Conservation (phyloP, 2,797 vertebrate species). For the Tamandua tetradactyla region DNA sequence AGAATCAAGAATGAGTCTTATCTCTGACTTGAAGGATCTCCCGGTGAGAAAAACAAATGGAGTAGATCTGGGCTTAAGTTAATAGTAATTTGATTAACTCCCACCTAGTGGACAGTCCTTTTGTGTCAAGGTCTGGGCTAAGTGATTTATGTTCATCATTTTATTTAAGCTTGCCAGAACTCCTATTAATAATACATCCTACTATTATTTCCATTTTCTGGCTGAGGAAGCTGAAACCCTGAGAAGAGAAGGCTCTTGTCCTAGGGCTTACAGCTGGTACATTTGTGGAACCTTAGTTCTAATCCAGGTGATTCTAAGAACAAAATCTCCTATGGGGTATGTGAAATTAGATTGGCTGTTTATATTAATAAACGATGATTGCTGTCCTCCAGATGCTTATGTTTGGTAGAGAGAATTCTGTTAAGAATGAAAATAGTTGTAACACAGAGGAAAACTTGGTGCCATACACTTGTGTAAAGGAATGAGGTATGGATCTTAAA, state of each 20-base stretch:
- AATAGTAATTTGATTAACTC: neutral
- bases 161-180: neutral
- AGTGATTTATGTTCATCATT: neutral
- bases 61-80: neutral
- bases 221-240: neutral
- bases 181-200: neutral
- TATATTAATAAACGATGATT: neutral
- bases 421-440: neutral
- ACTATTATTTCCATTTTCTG: neutral
- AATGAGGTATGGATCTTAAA: neutral
- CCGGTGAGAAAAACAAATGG: neutral
- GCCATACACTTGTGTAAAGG: neutral
- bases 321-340: neutral
- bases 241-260: neutral
- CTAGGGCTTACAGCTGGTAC: neutral
- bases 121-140: neutral
- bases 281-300: neutral
- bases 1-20: neutral
- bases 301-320: neutral
- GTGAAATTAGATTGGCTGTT: neutral
- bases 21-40: neutral
- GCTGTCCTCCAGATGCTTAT: neutral
- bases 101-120: fast-evolving
- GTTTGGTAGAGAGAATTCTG: neutral
- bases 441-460: neutral